A percentile compares a stretch with the other conserved stretches of the same genome.
These are phyloP conservation scores for Hirundo rustica DNA, from an alignment of 2,797 vertebrate species.

Conservation along the genomic window DNA sequence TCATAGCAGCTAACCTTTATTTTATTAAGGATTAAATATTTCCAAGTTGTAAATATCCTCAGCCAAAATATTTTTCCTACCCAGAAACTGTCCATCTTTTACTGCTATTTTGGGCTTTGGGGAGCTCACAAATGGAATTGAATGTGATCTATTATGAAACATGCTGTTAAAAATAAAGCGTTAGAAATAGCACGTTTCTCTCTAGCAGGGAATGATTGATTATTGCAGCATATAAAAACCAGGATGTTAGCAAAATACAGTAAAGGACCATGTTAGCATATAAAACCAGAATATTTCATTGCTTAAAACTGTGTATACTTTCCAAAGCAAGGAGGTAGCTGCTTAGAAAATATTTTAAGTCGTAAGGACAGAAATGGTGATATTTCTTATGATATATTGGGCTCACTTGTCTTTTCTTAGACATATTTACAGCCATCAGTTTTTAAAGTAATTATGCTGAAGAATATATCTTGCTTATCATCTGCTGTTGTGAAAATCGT, in stretches of 20 bases:
- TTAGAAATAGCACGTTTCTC: constrained; percentile 64
- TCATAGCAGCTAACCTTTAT: background rate
- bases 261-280: background rate
- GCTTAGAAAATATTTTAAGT: constrained; percentile 44
- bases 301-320: background rate
- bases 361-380: background rate
- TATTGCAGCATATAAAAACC: constrained; percentile 34
- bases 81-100: constrained; percentile 50
- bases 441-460: background rate
- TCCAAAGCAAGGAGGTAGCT: background rate
- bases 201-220: constrained; percentile 59
- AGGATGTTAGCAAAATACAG: constrained; percentile 24
- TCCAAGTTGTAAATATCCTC: constrained; percentile 5
- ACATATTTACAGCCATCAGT: background rate
- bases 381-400: background rate
- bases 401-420: background rate
- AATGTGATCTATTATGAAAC: constrained; percentile 66
- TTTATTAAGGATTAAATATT: constrained; percentile 27
- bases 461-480: background rate
- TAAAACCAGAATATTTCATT: background rate
- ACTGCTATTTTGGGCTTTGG: constrained; percentile 59
- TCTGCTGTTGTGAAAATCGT: background rate
- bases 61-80: constrained; percentile 40
- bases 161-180: constrained; percentile 65
- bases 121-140: constrained; percentile 63